These are phyloP conservation scores for Tanypteryx hageni DNA, from an alignment of 2,888 invertebrate species.

Conservation along the genomic window DNA sequence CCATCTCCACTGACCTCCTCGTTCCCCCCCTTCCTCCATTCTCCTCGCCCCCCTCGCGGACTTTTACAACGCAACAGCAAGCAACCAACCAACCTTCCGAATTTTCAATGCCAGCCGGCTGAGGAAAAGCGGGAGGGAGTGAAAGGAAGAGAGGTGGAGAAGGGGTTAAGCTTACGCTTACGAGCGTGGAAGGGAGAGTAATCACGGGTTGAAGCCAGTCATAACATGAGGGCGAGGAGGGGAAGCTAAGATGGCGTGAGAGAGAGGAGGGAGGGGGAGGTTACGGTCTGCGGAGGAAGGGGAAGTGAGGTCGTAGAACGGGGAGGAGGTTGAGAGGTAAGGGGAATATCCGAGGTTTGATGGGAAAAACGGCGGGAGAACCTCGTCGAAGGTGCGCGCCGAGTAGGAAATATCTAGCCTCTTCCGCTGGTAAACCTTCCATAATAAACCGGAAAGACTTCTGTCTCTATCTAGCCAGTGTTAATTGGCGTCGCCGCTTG, in stretches of 20 bases:
- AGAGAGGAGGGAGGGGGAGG: not conserved
- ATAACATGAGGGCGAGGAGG: not conserved
- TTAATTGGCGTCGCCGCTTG: not conserved
- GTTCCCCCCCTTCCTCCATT: not conserved
- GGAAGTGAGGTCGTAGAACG: not conserved
- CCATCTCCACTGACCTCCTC: not conserved
- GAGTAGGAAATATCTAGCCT: not conserved
- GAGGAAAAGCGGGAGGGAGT: not conserved
- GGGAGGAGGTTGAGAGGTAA: not conserved
- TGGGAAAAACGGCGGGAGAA: not conserved
- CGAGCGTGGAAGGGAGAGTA: constrained; percentile 15
- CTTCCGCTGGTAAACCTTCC: not conserved
- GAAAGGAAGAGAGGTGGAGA: not conserved
- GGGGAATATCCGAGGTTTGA: not conserved
- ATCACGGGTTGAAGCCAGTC: constrained; percentile 47
- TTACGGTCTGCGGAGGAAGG: not conserved
- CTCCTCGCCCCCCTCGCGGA: not conserved
- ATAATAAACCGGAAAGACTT: constrained; percentile 21
- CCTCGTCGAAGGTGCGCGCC: constrained; percentile 15
- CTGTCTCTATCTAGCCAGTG: not conserved
- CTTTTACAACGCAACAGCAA: not conserved
- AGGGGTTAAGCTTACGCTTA: not conserved
- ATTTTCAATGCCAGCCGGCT: constrained; percentile 54
- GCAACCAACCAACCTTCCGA: not conserved
- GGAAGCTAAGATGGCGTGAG: not conserved